Base-by-base conservation (phyloP, 2,113 vertebrate genomes). In the Syngnathoides biaculeatus region DNA sequence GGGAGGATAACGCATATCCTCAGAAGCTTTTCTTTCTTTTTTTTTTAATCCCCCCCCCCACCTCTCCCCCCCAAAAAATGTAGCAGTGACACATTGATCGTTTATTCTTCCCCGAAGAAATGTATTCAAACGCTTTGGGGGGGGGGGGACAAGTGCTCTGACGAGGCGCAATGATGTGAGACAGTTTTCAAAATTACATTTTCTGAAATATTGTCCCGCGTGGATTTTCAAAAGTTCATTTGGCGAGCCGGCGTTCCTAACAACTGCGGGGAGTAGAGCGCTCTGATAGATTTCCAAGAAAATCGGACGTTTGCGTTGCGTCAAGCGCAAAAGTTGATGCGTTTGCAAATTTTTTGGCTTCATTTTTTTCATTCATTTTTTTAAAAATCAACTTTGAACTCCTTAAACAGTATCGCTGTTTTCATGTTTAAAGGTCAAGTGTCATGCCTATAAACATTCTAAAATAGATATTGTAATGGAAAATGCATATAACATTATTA, bases 131-230 rank as follows among this genome's bases (percentile, higher is more conserved):
- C 74, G 91, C 85, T 88, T 84, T 83, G 87, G 83, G 88, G 90
- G 86, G 91, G 82, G 87, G 83, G 88, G 90, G 86, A 91, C 88
- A 90, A 92, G 91, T 89, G 87, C 86, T 85, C 82, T 63, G 85
- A 89, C 84, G 87, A 88, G 86, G 86, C 72, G 91, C 90, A 86
- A 84, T 79, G 89, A 92, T 89, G 88, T 92, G 91, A 91, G 87
- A 92, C 91, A 90, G 88, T 91, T 89, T 88, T 88, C 89, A 90
- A 91, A 90, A 93, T 92, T 91, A 91, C 84, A 90, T 92, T 92
- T 92, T 86, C 79, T 89, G 88, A 92, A 92, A 92, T 86, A 91
- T 89, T 89, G 83, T 89, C 88, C 86, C 75, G 38, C 73, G 88
- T 83, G 85, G 78, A 90, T 91, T 87, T 89, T 90, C 85, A 82